phyloP scores from a whole-genome alignment of 2,113 vertebrate species.

The Dolichotis patagonum region DNA sequence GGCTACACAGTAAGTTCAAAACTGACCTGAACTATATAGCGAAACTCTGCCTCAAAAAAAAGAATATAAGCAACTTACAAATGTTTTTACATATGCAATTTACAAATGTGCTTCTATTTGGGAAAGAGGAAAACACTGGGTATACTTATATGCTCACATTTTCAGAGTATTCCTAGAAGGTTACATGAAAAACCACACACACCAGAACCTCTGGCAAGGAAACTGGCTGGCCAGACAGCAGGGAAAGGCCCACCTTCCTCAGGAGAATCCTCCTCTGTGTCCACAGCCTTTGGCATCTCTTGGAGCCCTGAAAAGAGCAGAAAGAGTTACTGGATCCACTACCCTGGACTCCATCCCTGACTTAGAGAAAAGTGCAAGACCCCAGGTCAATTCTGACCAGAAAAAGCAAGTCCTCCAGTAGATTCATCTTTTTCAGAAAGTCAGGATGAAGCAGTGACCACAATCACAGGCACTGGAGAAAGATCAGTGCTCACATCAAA shows the following conservation, averaged over 20 bases:
- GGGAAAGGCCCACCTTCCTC: conserved; percentile 79
- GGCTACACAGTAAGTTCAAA: not conserved
- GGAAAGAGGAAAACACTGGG: not conserved
- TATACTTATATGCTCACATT: not conserved
- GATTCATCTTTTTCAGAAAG: not conserved
- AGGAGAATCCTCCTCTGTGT: conserved; percentile 67
- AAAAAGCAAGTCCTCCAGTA: not conserved
- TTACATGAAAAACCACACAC: not conserved
- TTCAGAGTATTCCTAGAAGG: not conserved
- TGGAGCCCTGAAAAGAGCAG: conserved; percentile 62
- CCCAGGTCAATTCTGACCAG: not conserved
- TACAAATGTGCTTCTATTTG: not conserved
- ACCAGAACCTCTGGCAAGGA: not conserved
- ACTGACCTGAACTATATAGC: not conserved
- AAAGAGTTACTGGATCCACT: not conserved
- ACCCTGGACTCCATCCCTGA: rapidly evolving
- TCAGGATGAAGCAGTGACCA: not conserved
- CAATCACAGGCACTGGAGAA: not conserved
- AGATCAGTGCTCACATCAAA: not conserved
- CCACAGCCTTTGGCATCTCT: not conserved
- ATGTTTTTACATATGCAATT: not conserved
- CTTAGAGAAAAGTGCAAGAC: not conserved
- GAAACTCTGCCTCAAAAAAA: not conserved
- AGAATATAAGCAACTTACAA: not conserved
- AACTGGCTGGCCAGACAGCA: not conserved